phyloP scores from a whole-genome alignment of 2,888 invertebrate species.

The Tenthredo scrophulariae region DNA sequence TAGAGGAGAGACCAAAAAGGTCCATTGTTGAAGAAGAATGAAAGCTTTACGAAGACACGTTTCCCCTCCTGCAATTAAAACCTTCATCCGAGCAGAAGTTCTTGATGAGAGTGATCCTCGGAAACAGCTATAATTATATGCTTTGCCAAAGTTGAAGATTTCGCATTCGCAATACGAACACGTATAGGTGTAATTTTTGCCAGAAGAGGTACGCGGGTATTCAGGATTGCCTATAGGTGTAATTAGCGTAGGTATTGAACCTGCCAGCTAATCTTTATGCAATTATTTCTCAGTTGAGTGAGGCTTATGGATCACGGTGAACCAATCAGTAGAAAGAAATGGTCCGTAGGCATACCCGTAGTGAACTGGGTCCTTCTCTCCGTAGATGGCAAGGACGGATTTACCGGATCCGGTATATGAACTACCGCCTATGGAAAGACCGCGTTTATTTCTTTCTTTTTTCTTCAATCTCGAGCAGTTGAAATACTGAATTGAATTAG shows the following conservation, averaged over 20 bases:
- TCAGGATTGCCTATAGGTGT: too few relatives aligned
- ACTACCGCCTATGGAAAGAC: background rate
- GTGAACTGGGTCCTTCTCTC: constrained; percentile 41
- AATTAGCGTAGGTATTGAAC: constrained; percentile 2
- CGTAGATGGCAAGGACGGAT: constrained; percentile 53
- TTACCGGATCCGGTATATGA: constrained; percentile 18
- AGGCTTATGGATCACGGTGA: background rate
- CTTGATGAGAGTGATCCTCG: background rate
- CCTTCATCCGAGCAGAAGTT: background rate
- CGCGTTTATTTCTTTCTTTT: background rate
- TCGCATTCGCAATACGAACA: background rate
- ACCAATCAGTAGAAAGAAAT: background rate
- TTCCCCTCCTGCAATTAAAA: background rate
- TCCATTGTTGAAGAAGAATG: constrained; percentile 3
- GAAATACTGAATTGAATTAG: background rate
- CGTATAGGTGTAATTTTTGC: background rate
- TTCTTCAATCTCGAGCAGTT: background rate
- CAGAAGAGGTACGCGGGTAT: background rate
- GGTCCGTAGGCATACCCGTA: background rate
- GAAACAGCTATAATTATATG: too few relatives aligned
- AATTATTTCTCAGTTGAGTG: background rate
- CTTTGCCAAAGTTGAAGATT: background rate
- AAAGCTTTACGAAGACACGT: background rate
- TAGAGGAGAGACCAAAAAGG: background rate
- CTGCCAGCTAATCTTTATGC: background rate